These are phyloP conservation scores for Trissonchulus sp. DNA, from an alignment of 2,888 invertebrate genomes.

Conservation along the genomic window DNA sequence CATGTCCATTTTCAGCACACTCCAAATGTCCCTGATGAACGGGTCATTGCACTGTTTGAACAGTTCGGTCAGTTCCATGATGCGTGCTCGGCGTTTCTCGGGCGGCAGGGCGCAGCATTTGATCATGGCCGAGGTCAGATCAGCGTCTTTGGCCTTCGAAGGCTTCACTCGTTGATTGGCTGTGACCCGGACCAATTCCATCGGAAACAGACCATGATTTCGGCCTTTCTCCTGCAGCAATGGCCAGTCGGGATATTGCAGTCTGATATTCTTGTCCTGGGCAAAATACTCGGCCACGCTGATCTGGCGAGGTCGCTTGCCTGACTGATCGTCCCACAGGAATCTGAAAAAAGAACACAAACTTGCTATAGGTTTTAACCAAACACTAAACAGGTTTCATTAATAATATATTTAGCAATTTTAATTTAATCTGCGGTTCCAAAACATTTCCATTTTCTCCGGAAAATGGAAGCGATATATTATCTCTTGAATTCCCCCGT, in stretches of 20 bases:
- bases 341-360: too few species aligned
- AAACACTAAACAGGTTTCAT: too few species aligned
- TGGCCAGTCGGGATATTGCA: neutral
- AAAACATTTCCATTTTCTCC: too few species aligned
- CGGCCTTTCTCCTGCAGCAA: neutral
- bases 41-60: neutral
- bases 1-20: neutral
- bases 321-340: neutral
- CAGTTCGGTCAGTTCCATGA: neutral
- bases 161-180: conserved; percentile 19
- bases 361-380: too few species aligned
- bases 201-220: neutral
- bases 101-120: neutral
- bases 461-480: too few species aligned
- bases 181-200: neutral
- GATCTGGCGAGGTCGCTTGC: neutral
- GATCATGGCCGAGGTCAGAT: conserved; percentile 23
- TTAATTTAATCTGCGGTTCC: too few species aligned
- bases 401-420: too few species aligned
- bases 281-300: neutral
- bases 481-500: too few species aligned
- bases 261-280: neutral
- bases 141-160: neutral
- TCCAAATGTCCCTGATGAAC: neutral
- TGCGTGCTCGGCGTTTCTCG: neutral